These are phyloP conservation scores for Hydrophis major DNA, from an alignment of 2,797 vertebrate genomes.

Conservation along the genomic window DNA sequence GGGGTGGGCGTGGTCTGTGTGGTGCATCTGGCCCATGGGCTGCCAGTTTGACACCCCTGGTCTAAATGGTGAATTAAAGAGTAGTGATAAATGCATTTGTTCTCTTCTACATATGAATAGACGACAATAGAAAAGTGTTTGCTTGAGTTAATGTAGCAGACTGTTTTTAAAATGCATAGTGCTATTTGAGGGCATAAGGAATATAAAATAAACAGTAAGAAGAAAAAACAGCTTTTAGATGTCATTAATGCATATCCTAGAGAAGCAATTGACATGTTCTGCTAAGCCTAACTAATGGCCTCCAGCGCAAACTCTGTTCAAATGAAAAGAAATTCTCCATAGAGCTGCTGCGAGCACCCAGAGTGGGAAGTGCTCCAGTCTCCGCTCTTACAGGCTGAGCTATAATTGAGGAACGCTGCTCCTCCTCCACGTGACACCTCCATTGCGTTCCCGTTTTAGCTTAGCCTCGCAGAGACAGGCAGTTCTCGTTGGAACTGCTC, in stretches of 20 bases:
- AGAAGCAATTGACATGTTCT: neutral
- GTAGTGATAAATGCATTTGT: neutral
- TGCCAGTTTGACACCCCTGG: too few relatives aligned
- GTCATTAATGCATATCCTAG: neutral
- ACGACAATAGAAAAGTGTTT: neutral
- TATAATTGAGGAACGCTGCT: too few relatives aligned
- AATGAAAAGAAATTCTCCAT: neutral
- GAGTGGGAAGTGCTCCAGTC: too few relatives aligned
- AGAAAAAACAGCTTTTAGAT: conserved; percentile 26
- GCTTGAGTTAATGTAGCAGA: neutral
- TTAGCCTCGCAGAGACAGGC: too few relatives aligned
- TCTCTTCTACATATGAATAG: neutral
- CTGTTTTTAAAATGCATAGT: conserved; percentile 1
- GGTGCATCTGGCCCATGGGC: too few relatives aligned
- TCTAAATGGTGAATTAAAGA: neutral
- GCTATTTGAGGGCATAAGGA: neutral
- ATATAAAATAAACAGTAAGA: conserved; percentile 1
- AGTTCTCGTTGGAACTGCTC: too few relatives aligned
- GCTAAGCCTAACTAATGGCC: neutral
- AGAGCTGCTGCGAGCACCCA: too few relatives aligned
- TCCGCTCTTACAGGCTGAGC: too few relatives aligned
- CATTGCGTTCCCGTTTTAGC: too few relatives aligned
- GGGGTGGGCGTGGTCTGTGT: too few relatives aligned
- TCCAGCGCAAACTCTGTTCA: neutral
- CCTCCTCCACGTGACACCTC: too few relatives aligned